Evolutionary conservation across 2,797 vertebrate genomes (phyloP), one percentile per base, ranked within the genome.

Genomic region (Mastacembelus armatus): DNA sequence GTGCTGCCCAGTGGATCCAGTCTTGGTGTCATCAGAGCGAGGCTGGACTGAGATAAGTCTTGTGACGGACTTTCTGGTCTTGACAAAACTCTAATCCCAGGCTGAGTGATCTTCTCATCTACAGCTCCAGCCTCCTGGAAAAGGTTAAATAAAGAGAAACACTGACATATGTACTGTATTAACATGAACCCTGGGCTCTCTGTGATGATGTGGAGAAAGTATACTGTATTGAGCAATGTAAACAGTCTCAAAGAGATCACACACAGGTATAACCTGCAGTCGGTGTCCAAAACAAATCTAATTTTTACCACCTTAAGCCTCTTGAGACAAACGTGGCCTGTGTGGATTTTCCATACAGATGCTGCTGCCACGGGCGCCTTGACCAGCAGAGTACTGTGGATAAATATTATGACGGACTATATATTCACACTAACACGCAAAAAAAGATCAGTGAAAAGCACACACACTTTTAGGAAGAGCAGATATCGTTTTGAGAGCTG

Each of bases 61-160:
- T 59, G 33, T 52, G 10, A 10, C 55, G 56, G 18, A 26, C 36
- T 45, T 69, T 52, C 43, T 36, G 21, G 35, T 56, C 16, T 64
- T 55, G 67, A 40, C 63, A 80, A 71, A 10, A 6, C 44, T 67
- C 38, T 21, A 39, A 44, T 44, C 35, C 3, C 52, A 33, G 77
- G 47, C 29, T 56, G 69, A 75, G 24, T 5, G 30, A 48, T 60
- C 10, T 42, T 43, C 4, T 75, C 69, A 40, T 36, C 62, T 19
- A n/a, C 3, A 38, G 55, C 62, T 35, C n/a, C 71, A 32, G 43
- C 66, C 51, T 75, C 69, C 77, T 87, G 38, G 11, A 22, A 80
- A 75, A 56, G 48, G 16, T 67, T 21, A 14, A 27, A 74, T 27
- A 14, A 74, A 19, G 3, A 57, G 24, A 58, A 36, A 60, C 18